Evolutionary conservation across 2,113 vertebrate species (phyloP).

Genomic region (Seriola dumerili): DNA sequence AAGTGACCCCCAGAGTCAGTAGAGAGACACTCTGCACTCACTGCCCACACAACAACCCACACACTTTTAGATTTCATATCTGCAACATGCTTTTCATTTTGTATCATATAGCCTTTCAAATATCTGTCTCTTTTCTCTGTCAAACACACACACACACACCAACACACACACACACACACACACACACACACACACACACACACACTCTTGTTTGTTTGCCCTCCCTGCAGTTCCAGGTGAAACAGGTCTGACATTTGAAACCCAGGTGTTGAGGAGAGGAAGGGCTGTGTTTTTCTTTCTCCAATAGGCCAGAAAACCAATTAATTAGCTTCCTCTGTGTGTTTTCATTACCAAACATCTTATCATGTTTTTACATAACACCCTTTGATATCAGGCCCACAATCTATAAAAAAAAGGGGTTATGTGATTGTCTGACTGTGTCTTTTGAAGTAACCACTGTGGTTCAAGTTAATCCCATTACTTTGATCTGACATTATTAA

Average conservation of each 20-base stretch:
- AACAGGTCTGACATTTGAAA: conserved; percentile 61
- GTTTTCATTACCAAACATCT: conserved; percentile 45
- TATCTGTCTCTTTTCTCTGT: neutral
- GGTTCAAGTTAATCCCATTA: conserved; percentile 55
- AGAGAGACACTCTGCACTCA: neutral
- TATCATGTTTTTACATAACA: conserved; percentile 31
- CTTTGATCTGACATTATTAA: conserved; percentile 67
- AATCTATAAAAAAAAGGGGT: conserved; percentile 42
- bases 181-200: conserved; percentile 25
- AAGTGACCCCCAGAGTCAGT: neutral
- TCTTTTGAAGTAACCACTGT: conserved; percentile 61
- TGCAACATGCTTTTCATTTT: conserved; percentile 4
- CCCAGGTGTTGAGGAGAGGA: conserved; percentile 62
- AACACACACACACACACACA: neutral
- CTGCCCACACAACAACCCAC: neutral
- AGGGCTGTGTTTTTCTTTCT: conserved; percentile 31
- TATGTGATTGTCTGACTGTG: conserved; percentile 42
- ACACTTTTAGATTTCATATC: conserved; percentile 1
- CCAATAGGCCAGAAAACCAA: conserved; percentile 24
- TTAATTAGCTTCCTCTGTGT: conserved; percentile 56
- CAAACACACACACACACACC: too few species aligned
- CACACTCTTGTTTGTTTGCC: conserved; percentile 50
- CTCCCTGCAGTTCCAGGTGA: conserved; percentile 58
- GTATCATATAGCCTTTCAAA: neutral
- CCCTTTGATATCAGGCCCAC: conserved; percentile 55